A percentile compares a stretch with the other conserved stretches of the same genome.
Evolutionary conservation across 2,888 invertebrate genomes (phyloP).

Genomic region (Automeris io): DNA sequence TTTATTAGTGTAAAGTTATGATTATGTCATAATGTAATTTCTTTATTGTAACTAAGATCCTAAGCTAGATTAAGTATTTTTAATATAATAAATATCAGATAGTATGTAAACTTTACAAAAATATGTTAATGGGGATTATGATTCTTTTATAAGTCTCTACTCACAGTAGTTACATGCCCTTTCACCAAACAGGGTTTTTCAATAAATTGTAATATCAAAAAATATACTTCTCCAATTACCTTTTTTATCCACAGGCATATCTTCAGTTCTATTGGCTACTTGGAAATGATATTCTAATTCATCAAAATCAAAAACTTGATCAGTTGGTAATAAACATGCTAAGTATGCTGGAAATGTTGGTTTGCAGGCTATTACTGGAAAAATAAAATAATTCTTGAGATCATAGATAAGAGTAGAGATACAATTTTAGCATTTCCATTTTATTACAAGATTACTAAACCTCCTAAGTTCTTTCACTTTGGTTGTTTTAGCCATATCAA

Average conservation of each 20-base stretch:
- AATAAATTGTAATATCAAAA: not conserved
- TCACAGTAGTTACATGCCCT: too few species aligned
- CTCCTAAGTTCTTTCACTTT: too few species aligned
- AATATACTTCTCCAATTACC: constrained; percentile 23
- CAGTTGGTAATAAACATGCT: constrained; percentile 91
- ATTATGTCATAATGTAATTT: too few species aligned
- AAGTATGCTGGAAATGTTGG: constrained; percentile 90
- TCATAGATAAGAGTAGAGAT: too few species aligned
- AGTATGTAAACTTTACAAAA: not conserved
- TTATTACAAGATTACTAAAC: too few species aligned
- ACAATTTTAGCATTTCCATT: too few species aligned
- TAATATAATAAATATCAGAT: not conserved
- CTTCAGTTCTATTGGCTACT: constrained; percentile 80
- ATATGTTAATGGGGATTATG: not conserved
- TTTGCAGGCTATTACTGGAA: constrained; percentile 91
- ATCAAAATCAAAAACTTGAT: constrained; percentile 96
- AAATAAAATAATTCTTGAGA: constrained; percentile 4
- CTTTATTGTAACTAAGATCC: too few species aligned
- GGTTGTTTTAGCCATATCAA: too few species aligned
- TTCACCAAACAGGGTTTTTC: too few species aligned
- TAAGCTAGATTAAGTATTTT: too few species aligned
- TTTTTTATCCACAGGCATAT: constrained; percentile 76
- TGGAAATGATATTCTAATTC: constrained; percentile 86
- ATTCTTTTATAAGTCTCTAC: too few species aligned
- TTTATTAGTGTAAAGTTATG: not conserved